Evolutionary conservation across 1,140 invertebrate genomes (phyloP), one percentile per base, ranked within the genome.

Genomic region (Thaumetopoea pityocampa): DNA sequence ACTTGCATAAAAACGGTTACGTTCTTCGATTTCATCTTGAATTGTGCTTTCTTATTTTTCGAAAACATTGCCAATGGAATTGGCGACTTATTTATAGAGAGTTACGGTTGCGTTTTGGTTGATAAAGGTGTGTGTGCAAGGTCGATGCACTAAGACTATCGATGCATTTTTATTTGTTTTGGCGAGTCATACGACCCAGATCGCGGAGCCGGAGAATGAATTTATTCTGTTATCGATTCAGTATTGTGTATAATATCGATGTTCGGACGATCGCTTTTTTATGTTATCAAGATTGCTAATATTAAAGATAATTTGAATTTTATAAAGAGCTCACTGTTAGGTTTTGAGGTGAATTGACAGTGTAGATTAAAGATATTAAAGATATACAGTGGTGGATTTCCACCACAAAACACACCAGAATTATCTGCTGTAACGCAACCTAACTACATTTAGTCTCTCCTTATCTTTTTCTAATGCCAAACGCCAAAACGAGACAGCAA

Each of bases 91-190:
- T 30, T 18, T 45, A 12, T 16, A 19, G 9, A 26, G 6, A 35
- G 26, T 24, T 53, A 55, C 55, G 51, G 55, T 35, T 40, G 30
- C 23, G 34, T 46, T 68, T 65, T 68, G 32, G 57, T 33, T 19
- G 57, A 54, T 10, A 38, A 11, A 26, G 32, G 38, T 41, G 29
- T 38, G 45, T 37, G 73, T 68, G 66, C 71, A 78, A 83, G 79
- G 79, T 78, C 79, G 66, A 70, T 79, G 79, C 67, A 74, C 78
- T 44, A 69, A 53, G 67, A 53, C 73, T 74, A 78, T 79, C 71
- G 70, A 41, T 69, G 69, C 67, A 78, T 74, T 80, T 80, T 80
- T 82, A 78, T 82, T 82, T 78, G 74, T 79, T 82, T 83, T 70
- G 69, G 76, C 62, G 69, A 73, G 64, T 70, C 68, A 69, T 62